phyloP scores from a whole-genome alignment of 2,888 invertebrate genomes.

The Melanophora roralis region DNA sequence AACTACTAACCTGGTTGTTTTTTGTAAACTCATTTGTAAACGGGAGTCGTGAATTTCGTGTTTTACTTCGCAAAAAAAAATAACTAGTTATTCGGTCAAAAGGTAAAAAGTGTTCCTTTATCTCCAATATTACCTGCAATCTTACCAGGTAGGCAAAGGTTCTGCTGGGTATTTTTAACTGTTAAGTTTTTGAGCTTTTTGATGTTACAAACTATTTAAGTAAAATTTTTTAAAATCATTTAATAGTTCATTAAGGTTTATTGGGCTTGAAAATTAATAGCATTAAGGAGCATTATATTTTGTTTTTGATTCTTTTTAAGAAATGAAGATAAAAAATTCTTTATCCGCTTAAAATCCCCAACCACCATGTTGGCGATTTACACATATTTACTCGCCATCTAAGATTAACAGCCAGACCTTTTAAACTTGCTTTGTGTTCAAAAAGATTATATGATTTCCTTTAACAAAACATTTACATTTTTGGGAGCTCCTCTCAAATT shows the following conservation, averaged over 20 bases:
- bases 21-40: no score
- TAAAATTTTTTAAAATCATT: background rate
- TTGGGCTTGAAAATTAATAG: background rate
- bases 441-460: background rate
- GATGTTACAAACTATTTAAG: no score
- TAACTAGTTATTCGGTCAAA: no score
- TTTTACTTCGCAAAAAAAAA: no score
- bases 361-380: background rate
- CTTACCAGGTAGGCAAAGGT: no score
- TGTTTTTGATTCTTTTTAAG: background rate
- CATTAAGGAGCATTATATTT: background rate
- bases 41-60: no score
- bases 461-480: slow-evolving; percentile 8
- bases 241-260: slow-evolving; percentile 20
- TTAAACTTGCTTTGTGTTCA: background rate
- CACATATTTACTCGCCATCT: background rate
- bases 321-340: background rate
- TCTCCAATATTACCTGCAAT: no score
- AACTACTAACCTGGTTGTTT: no score
- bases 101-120: no score
- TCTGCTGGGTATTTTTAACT: no score
- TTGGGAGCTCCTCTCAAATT: background rate
- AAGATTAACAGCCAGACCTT: background rate
- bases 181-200: no score
- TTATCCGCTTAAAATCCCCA: background rate